Evolutionary conservation across 2,888 invertebrate genomes (phyloP), one percentile per base, ranked within the genome.

Genomic region (Ormyrus pomaceus): DNA sequence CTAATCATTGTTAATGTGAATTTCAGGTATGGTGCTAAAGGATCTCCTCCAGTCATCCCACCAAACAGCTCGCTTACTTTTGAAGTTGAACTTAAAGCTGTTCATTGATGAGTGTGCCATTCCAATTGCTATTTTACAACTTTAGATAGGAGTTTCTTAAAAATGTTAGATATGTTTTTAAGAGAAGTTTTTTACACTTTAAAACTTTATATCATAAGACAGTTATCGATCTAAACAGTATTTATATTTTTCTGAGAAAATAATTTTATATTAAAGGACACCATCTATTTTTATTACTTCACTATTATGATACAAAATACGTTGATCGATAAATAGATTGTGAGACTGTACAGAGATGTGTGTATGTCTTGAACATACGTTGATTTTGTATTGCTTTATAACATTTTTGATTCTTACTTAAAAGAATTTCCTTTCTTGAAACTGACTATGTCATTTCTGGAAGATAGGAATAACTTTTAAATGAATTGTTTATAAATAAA

Each of bases 1-100:
- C 4, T 34, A 34, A 34, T 3, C 34, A 34, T 34, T 34, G 34
- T 62, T 62, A 46, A 55, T 62, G 85, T 86, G 74, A 82, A 82
- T 90, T 91, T 61, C 91, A 95, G 95, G 81, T 95, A 95, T 86
- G 95, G 95, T 76, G 92, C 92, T 46, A 95, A 95, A 90, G 96
- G 97, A 59, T 94, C 94, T 0, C 95, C 96, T 0, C 96, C 96
- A 87, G 94, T 94, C 0, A 98, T 98, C 90, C 98, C 98, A 81
- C 94, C 96, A 61, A 97, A 97, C 90, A 94, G 96, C 66, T 95
- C 96, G 10, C 92, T 98, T 84, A 93, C 96, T 10, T 98, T 98
- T 90, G 97, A 98, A 86, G 95, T 98, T 61, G 98, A 98, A 92
- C 92, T 98, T 79, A 96, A 95, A 90, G 94, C 94, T 89, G 94